These are phyloP conservation scores for Varanus salvator DNA, from an alignment of 2,113 vertebrate genomes.

Conservation along the genomic window DNA sequence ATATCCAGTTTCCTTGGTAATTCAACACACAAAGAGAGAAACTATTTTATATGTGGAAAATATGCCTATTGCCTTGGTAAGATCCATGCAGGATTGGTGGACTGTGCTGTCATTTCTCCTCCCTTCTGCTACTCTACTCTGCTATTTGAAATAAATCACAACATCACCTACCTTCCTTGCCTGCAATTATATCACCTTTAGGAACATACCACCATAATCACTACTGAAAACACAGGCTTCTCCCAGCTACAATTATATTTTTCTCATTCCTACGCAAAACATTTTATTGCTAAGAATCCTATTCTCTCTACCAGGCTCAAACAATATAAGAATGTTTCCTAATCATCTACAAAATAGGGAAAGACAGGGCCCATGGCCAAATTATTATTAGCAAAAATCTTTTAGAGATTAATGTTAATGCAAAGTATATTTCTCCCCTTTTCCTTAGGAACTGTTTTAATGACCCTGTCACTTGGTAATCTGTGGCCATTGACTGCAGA, in stretches of 20 bases:
- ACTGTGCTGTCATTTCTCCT: not conserved
- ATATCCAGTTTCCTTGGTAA: not conserved
- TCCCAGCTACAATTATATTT: not conserved
- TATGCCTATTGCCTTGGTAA: not conserved
- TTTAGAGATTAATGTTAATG: slow-evolving; percentile 57
- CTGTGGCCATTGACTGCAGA: slow-evolving; percentile 56
- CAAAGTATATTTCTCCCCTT: slow-evolving; percentile 40
- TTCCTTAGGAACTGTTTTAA: slow-evolving; percentile 66
- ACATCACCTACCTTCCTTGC: not conserved
- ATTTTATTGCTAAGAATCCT: not conserved
- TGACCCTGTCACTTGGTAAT: slow-evolving; percentile 54
- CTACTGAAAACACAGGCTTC: not conserved
- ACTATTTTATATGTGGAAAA: not conserved
- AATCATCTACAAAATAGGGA: slow-evolving; percentile 59
- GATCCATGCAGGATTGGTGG: not conserved
- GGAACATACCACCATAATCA: not conserved
- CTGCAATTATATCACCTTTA: not conserved
- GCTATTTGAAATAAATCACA: not conserved
- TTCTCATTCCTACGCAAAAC: not conserved
- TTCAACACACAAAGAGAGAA: not conserved
- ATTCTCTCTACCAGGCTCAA: slow-evolving; percentile 50
- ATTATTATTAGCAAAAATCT: slow-evolving; percentile 23
- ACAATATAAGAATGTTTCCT: slow-evolving; percentile 21
- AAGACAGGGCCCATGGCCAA: slow-evolving; percentile 35
- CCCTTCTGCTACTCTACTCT: no score